These are phyloP conservation scores for Rutpela maculata DNA, from an alignment of 2,888 invertebrate species.

Conservation along the genomic window DNA sequence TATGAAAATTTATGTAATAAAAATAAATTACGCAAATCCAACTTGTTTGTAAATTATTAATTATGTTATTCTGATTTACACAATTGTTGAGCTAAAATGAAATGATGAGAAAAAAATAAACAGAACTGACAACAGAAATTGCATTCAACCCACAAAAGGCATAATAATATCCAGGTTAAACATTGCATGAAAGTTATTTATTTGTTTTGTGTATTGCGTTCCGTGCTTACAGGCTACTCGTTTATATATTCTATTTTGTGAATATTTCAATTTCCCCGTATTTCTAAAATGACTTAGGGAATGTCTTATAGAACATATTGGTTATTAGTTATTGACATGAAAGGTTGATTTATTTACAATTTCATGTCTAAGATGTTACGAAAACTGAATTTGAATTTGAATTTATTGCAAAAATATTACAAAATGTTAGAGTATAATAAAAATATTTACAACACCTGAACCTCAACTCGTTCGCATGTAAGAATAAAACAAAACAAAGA, in stretches of 20 bases:
- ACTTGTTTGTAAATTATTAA: constrained; percentile 15
- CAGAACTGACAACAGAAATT: constrained; percentile 6
- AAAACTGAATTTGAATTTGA: neutral
- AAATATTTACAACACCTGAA: too few relatives aligned
- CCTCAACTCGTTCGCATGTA: too few relatives aligned
- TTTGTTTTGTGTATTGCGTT: constrained; percentile 16
- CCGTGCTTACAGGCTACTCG: constrained; percentile 12
- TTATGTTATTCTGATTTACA: constrained; percentile 5
- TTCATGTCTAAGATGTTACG: neutral
- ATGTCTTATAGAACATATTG: neutral
- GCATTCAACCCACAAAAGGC: constrained; percentile 27
- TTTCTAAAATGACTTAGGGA: neutral
- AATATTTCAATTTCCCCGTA: constrained; percentile 27
- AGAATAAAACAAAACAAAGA: too few relatives aligned
- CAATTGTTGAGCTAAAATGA: neutral
- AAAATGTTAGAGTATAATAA: too few relatives aligned
- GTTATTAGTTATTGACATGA: neutral
- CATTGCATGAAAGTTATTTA: constrained; percentile 26
- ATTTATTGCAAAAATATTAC: too few relatives aligned
- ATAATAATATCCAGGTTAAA: constrained; percentile 36
- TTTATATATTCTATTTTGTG: constrained; percentile 16
- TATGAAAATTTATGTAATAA: neutral
- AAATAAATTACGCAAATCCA: neutral
- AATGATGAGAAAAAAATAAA: constrained; percentile 7
- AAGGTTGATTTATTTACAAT: neutral